Evolutionary conservation across 1,140 invertebrate genomes (phyloP), one percentile per base, ranked within the genome.

Genomic region (Heliconius congener): DNA sequence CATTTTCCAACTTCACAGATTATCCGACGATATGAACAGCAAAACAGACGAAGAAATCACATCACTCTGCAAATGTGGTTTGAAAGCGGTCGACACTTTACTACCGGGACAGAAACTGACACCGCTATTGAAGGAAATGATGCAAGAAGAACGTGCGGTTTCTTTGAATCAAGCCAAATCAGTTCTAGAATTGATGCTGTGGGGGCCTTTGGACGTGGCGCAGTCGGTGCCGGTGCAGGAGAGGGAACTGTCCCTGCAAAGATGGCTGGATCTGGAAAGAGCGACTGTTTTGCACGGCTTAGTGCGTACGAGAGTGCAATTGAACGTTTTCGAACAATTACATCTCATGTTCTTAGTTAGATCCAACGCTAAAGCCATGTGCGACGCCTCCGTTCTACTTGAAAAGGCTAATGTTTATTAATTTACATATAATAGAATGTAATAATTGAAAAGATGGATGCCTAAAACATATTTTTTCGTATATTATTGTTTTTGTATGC

Each of bases 201-300:
- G 97, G 97, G 98, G 97, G 4, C 98, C 97, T 1, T 95, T 97
- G 16, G 97, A 97, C 85, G 96, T 97, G 1, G 95, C 96, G 0
- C 93, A 97, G 16, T 96, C 96, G 0, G 95, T 95, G 8, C 96
- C 96, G 1, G 95, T 95, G 0, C 95, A 96, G 39, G 97, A 97
- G 80, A 95, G 96, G 5, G 97, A 97, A 82, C 85, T 96, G 19
- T 96, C 96, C 0, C 87, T 98, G 3, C 97, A 98, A 85, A 95
- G 97, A 66, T 98, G 97, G 97, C 88, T 98, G 57, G 97, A 98
- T 87, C 92, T 98, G 16, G 97, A 98, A 88, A 95, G 97, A 30
- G 97, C 97, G 3, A 98, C 97, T 0, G 96, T 97, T 1, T 92
- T 98, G 5, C 97, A 98, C 81, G 96, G 97, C 0, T 85, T 98